Evolutionary conservation across 2,113 vertebrate species (phyloP), one percentile per base, ranked within the genome.

Genomic region (Promerops cafer): DNA sequence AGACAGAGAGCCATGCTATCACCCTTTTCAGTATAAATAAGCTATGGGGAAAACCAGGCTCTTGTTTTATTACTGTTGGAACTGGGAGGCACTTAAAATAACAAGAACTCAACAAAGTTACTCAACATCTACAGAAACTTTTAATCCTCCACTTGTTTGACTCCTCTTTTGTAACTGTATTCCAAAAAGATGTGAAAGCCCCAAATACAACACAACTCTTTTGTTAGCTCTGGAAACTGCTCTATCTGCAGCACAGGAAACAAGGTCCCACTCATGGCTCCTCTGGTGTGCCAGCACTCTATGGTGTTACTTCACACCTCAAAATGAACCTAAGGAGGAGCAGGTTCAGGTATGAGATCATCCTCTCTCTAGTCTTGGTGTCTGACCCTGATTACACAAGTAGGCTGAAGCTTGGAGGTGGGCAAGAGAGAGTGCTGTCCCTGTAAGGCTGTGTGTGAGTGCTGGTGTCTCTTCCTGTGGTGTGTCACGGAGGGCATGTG

Each of bases 401-500:
- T 0, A n/a, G 50, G n/a, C 21, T 68, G 65, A 63, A 50, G 39
- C 18, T 6, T 10, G 49, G 27, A 15, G 42, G 8, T 14, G 8
- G 7, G 45, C 65, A 54, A 61, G 39, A 42, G 23, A 33, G 18
- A 19, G 2, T 1, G 44, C 24, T 26, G 40, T 20, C 42, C 19
- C 52, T 9, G 16, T 2, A 7, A 21, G 31, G 10, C 22, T 26
- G 9, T 7, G 13, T 31, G 4, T 13, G 22, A 39, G n/a, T 2
- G 30, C 44, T 5, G 40, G 11, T 4, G 5, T 24, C 68, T 37
- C 35, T 13, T 47, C 35, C 35, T 2, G 2, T 0, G 28, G 21
- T 33, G 6, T 3, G 1, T 24, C 24, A 18, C 0, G 0, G 28
- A 52, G 21, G 26, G 15, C n/a, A 15, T 0, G 1, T 13, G 17